Conservation (phyloP, 2,797 vertebrate genomes). For the Argyrosomus regius region DNA sequence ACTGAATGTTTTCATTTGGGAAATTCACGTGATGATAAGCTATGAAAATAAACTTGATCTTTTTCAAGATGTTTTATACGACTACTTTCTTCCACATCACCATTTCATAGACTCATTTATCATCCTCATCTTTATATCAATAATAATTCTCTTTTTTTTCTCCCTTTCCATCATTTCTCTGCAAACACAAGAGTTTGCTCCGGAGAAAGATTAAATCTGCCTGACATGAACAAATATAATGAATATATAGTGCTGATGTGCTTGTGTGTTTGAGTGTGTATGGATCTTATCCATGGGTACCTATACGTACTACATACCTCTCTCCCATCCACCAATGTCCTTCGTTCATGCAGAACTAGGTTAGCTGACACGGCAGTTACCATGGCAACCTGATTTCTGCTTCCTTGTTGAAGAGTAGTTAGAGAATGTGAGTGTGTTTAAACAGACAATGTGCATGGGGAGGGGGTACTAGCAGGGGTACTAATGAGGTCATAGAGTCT, state of each 20-base stretch:
- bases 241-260: conserved; percentile 7
- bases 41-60: conserved; percentile 17
- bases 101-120: conserved; percentile 7
- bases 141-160: neutral
- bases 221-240: conserved; percentile 35
- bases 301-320: conserved; percentile 59
- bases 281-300: conserved; percentile 24
- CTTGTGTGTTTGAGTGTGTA: conserved; percentile 8
- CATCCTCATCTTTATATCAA: conserved; percentile 15
- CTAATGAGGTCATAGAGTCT: conserved; percentile 55
- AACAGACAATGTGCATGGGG: conserved; percentile 35
- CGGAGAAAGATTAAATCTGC: conserved; percentile 23
- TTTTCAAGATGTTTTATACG: too few species aligned
- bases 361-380: conserved; percentile 84
- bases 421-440: conserved; percentile 53
- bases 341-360: conserved; percentile 78
- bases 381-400: conserved; percentile 82
- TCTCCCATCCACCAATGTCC: conserved; percentile 71
- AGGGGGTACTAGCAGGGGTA: conserved; percentile 26
- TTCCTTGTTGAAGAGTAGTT: conserved; percentile 70
- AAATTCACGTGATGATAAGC: conserved; percentile 36
- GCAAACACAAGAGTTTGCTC: conserved; percentile 19
- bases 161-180: conserved; percentile 20
- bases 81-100: neutral
- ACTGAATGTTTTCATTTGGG: conserved; percentile 25